phyloP scores from a whole-genome alignment of 2,888 invertebrate genomes.

The Zhengitettix transpicula region DNA sequence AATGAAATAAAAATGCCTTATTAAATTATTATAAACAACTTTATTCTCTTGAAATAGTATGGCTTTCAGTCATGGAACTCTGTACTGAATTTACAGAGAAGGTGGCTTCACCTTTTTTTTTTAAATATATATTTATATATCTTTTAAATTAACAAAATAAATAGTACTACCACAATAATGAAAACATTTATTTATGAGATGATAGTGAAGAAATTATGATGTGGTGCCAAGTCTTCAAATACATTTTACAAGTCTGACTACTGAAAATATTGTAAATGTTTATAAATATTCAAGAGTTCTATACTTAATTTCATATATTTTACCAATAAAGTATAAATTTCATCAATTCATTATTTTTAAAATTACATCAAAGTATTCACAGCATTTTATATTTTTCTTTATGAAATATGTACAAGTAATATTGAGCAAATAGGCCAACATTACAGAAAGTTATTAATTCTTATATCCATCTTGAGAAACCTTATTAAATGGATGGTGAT shows the following conservation, averaged over 20 bases:
- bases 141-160: constrained; percentile 4
- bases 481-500: background rate
- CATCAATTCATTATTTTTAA: constrained; percentile 1
- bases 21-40: constrained; percentile 6
- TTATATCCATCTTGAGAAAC: background rate
- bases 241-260: constrained; percentile 9
- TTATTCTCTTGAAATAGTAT: constrained; percentile 7
- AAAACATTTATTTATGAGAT: constrained; percentile 4
- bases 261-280: constrained; percentile 2
- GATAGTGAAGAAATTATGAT: constrained; percentile 1
- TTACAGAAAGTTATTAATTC: background rate
- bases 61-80: constrained; percentile 9
- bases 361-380: background rate
- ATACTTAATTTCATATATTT: background rate
- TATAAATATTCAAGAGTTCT: background rate
- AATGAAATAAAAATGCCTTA: background rate
- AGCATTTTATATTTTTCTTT: background rate
- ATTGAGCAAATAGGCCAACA: background rate
- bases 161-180: constrained; percentile 7
- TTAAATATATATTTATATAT: background rate
- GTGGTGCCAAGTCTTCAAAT: background rate
- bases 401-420: background rate
- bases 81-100: background rate
- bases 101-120: constrained; percentile 5
- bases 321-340: background rate